These are phyloP conservation scores for Trochalopteron elliotii DNA, from an alignment of 2,113 vertebrate genomes.

Conservation along the genomic window DNA sequence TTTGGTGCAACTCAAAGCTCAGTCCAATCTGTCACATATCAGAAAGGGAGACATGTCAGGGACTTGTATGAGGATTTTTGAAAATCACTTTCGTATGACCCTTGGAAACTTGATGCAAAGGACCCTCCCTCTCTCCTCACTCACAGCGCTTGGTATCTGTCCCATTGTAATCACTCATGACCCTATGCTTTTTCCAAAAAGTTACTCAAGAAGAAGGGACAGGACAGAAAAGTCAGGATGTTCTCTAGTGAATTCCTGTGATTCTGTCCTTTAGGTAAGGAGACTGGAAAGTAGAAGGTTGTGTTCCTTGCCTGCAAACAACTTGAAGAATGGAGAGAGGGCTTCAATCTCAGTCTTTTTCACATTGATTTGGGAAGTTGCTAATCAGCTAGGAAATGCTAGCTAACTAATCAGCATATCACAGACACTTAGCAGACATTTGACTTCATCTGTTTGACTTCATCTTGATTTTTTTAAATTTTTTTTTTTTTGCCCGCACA, in stretches of 20 bases:
- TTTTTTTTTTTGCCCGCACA: background rate
- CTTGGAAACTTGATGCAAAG: background rate
- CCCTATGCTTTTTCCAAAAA: background rate
- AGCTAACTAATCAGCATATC: background rate
- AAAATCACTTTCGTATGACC: background rate
- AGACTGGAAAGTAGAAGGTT: background rate
- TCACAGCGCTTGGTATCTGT: background rate
- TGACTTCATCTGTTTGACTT: background rate
- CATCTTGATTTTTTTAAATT: background rate
- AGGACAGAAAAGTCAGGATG: background rate
- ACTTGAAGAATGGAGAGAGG: background rate
- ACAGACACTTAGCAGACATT: background rate
- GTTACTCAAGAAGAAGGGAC: background rate
- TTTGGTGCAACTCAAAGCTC: background rate
- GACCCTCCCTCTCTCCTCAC: background rate
- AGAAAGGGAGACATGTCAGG: background rate
- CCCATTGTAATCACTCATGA: background rate
- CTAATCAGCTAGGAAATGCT: background rate
- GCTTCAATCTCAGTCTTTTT: background rate
- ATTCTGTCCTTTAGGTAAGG: background rate
- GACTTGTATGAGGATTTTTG: background rate
- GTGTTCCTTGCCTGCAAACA: background rate
- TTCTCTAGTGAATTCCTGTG: background rate
- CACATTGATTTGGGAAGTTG: background rate
- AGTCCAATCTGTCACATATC: background rate